Percentiles rank a stretch among this genome's conserved stretches.
Conservation (phyloP, 2,797 vertebrate genomes). For the Premnoplex brunnescens region DNA sequence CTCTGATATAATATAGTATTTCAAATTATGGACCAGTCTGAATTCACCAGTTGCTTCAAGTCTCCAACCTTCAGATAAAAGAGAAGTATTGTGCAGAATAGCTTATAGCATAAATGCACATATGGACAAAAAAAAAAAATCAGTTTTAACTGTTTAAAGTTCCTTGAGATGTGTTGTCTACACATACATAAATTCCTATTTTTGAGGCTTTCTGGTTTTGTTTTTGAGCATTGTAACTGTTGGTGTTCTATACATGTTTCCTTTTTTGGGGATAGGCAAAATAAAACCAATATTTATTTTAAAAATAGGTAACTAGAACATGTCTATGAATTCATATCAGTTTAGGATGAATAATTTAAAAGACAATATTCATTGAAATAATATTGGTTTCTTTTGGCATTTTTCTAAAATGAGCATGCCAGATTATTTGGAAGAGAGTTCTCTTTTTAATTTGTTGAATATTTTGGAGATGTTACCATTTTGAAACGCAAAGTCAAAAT, state of each 20-base stretch:
- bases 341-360: neutral
- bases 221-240: neutral
- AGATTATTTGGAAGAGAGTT: neutral
- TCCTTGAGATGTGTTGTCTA: neutral
- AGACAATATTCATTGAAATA: neutral
- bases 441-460: neutral
- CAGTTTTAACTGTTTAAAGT: neutral
- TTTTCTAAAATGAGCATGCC: neutral
- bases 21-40: neutral
- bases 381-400: neutral
- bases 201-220: neutral
- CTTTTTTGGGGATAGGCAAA: neutral
- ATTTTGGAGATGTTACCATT: neutral
- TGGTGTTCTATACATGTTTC: neutral
- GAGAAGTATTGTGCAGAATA: neutral
- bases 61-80: neutral
- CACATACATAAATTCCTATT: neutral
- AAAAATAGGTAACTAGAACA: neutral
- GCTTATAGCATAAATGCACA: neutral
- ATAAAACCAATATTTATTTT: neutral
- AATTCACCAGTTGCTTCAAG: neutral
- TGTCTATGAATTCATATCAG: neutral
- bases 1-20: neutral
- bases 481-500: neutral
- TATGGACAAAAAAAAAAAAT: neutral